Conservation (phyloP, 2,797 vertebrate genomes). For the Remorina albescens region DNA sequence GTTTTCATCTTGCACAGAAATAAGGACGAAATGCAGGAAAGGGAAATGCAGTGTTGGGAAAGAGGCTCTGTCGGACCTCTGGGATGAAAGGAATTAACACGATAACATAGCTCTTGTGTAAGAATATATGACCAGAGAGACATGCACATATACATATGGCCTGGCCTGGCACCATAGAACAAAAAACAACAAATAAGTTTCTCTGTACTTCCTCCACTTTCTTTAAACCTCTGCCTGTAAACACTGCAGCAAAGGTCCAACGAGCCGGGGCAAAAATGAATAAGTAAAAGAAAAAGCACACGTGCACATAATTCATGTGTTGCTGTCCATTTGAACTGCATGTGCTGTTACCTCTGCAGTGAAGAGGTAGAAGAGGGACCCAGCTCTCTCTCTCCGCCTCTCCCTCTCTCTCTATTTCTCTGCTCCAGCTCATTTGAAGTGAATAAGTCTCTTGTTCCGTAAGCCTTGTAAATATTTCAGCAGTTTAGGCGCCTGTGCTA, state of each 20-base stretch:
- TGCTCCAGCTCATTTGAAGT: conserved; percentile 73
- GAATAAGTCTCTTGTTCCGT: conserved; percentile 76
- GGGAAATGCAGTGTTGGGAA: background rate
- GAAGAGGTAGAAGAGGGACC: conserved; percentile 65
- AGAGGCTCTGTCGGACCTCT: background rate
- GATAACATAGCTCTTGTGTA: background rate
- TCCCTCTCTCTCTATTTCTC: conserved; percentile 56
- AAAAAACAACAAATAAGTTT: conserved; percentile 33
- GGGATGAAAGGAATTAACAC: conserved; percentile 1
- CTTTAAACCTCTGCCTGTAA: conserved; percentile 43
- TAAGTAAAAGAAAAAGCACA: conserved; percentile 75
- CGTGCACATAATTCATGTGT: conserved; percentile 73
- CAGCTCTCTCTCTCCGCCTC: conserved; percentile 34
- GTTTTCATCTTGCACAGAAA: conserved; percentile 8
- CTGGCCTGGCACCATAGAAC: background rate
- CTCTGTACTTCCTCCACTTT: conserved; percentile 29
- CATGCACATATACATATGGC: background rate
- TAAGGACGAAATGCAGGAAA: background rate
- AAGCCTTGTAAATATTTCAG: conserved; percentile 83
- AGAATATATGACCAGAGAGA: background rate
- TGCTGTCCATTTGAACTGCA: conserved; percentile 69
- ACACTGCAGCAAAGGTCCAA: conserved; percentile 63
- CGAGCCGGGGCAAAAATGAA: conserved; percentile 61
- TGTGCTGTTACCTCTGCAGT: conserved; percentile 59
- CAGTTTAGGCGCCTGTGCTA: conserved; percentile 64